phyloP scores from a whole-genome alignment of 2,797 vertebrate species.

The Avahi laniger region DNA sequence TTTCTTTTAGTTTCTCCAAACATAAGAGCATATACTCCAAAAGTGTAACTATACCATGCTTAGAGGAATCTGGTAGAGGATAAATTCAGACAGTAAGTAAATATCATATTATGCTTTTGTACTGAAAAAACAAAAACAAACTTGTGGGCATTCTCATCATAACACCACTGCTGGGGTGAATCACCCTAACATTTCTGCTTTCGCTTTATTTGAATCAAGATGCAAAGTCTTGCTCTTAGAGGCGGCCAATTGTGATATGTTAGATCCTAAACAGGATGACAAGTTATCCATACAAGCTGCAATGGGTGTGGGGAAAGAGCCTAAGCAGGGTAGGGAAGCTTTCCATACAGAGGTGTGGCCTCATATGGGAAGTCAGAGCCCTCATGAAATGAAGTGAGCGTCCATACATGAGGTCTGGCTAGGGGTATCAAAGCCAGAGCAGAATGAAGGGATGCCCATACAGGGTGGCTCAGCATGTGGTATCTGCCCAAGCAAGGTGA shows the following conservation, averaged over 20 bases:
- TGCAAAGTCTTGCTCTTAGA: not conserved
- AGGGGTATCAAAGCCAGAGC: not conserved
- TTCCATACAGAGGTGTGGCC: not conserved
- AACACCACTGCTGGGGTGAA: not conserved
- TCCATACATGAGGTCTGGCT: not conserved
- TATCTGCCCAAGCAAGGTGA: not conserved
- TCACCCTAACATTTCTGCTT: not conserved
- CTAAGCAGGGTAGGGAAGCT: not conserved
- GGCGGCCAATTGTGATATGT: not conserved
- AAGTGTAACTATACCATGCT: not conserved
- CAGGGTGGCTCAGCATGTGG: not conserved
- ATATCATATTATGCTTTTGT: not conserved
- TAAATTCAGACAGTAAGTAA: not conserved
- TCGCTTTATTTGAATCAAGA: not conserved
- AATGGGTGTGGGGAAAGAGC: not conserved
- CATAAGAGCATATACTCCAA: not conserved
- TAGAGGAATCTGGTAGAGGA: not conserved
- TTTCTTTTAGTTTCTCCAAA: slow-evolving; percentile 36
- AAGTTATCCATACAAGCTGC: not conserved
- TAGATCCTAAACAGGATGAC: not conserved
- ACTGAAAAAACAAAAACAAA: not conserved
- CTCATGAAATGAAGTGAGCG: not conserved
- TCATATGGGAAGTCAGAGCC: not conserved
- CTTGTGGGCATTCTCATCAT: not conserved
- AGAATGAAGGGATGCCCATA: not conserved